phyloP scores from a whole-genome alignment of 2,113 vertebrate species.

The Furnarius figulus region DNA sequence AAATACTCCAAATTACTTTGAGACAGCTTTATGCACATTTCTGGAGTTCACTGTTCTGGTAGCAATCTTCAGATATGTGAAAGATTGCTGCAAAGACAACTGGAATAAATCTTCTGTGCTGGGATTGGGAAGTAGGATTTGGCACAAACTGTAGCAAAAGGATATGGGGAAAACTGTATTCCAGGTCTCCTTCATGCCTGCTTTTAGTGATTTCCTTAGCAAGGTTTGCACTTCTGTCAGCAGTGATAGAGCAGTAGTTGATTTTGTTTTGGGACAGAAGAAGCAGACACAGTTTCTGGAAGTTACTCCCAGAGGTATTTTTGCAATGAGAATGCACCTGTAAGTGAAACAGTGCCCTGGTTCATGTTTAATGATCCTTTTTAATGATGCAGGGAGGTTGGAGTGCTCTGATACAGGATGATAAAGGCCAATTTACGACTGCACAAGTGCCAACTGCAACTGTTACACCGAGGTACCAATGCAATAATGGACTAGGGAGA shows the following conservation, averaged over 20 bases:
- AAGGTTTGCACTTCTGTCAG: background rate
- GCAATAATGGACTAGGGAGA: background rate
- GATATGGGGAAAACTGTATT: background rate
- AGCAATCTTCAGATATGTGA: background rate
- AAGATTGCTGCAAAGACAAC: background rate
- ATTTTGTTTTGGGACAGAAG: background rate
- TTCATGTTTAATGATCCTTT: background rate
- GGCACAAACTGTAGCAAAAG: background rate
- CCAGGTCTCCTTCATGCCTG: background rate
- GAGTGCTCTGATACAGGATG: rapidly evolving
- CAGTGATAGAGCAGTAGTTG: background rate
- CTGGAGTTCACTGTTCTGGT: background rate
- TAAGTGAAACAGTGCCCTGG: background rate
- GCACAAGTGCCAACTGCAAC: background rate
- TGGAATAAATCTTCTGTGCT: background rate
- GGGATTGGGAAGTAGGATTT: background rate
- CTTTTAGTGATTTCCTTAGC: background rate
- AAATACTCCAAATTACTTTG: background rate
- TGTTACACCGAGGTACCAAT: background rate
- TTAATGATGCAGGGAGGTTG: background rate
- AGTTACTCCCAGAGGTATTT: background rate
- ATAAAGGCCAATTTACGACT: background rate
- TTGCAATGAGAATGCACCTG: background rate
- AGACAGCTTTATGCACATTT: background rate
- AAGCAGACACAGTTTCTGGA: background rate